Evolutionary conservation across 2,113 vertebrate species (phyloP).

Genomic region (Callocephalon fimbriatum): DNA sequence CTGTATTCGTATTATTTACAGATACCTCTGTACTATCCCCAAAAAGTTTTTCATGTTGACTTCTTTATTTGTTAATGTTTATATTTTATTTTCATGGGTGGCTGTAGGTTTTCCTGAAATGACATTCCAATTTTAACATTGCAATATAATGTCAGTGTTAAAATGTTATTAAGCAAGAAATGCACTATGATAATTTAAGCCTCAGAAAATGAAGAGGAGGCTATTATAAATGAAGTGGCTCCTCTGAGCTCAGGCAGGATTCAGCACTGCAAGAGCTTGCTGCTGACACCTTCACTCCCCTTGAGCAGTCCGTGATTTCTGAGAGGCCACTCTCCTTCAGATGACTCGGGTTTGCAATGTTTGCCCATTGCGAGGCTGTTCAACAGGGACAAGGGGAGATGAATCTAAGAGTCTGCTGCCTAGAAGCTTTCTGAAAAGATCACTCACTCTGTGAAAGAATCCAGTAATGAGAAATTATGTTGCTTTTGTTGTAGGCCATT

Average conservation of each 20-base stretch:
- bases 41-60: slow-evolving; percentile 13
- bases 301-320: not conserved
- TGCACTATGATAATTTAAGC: not conserved
- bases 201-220: not conserved
- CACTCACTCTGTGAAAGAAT: not conserved
- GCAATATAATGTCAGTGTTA: slow-evolving; percentile 3
- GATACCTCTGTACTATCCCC: not conserved
- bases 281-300: not conserved
- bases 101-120: slow-evolving; percentile 13
- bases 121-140: slow-evolving; percentile 37
- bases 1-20: slow-evolving; percentile 5
- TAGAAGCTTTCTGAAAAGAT: slow-evolving; percentile 28
- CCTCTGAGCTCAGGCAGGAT: not conserved
- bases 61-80: slow-evolving; percentile 16
- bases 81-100: slow-evolving; percentile 10
- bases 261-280: not conserved
- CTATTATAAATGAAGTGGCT: not conserved
- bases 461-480: slow-evolving; percentile 4
- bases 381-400: not conserved
- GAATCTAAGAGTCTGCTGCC: not conserved
- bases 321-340: not conserved
- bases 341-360: not conserved
- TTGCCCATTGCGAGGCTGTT: not conserved
- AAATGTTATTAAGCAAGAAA: not conserved
- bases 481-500: not conserved